Evolutionary conservation across 1,140 invertebrate genomes (phyloP), one percentile per base, ranked within the genome.

Genomic region (Hyles vespertilio): DNA sequence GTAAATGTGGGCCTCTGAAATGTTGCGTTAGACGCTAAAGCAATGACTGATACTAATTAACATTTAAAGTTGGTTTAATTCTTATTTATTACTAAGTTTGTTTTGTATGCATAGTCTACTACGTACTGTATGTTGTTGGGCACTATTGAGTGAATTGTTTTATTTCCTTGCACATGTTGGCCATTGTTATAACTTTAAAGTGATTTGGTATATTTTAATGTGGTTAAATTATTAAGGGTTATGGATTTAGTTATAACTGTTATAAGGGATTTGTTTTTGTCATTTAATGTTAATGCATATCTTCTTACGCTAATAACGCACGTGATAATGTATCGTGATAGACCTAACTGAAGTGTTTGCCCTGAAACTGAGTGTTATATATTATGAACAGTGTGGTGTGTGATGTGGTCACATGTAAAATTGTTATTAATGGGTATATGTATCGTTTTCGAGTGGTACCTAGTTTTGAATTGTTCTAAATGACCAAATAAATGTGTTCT

Each of bases 401-500:
- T 48, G 59, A 61, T 65, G 53, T 51, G 62, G 61, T 5, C 4
- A 40, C 8, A 40, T 40, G 36, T 40, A 61, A 65, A 63, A 65
- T 68, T 79, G 74, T 76, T 69, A 75, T 61, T 70, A 77, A 69
- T 62, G 75, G 76, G 73, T 76, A 74, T 56, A 59, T 62, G 60
- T 78, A 77, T 82, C 75, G 79, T 79, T 79, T 82, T 81, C 53
- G 78, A 79, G 81, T 85, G 74, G 77, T 79, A 79, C 70, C 74
- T 81, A 78, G 77, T 82, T 87, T 83, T 82, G 77, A 81, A 79
- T 74, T 81, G 74, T 81, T 86, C 71, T 79, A 75, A 81, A 81
- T 87, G 87, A 89, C 87, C 89, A 90, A 90, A 89, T 90, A 90
- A 87, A 89, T 86, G 83, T 87, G 86, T 90, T 90, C 87, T 81